Percentiles rank a stretch among this genome's conserved stretches.
Conservation (phyloP, 53 echinoderm and acorn worm genomes). For the Paracentrotus lividus region DNA sequence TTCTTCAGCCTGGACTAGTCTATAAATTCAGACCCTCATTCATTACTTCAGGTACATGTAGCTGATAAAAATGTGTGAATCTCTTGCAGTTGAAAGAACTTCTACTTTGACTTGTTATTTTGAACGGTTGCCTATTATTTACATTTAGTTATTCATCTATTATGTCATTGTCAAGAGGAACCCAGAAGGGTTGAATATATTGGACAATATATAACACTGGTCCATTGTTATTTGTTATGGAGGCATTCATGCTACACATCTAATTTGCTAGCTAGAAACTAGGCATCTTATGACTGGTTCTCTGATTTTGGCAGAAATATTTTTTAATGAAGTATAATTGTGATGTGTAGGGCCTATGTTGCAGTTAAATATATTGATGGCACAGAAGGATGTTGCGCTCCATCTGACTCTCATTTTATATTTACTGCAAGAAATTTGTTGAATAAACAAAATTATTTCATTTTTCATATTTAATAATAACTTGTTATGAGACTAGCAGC, state of each 20-base stretch:
- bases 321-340: background rate
- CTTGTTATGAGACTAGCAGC: background rate
- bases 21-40: constrained; percentile 31
- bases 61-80: no score
- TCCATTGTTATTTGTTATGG: no score
- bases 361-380: no score
- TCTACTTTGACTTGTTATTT: background rate
- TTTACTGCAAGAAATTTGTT: no score
- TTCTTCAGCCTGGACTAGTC: background rate
- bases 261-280: no score
- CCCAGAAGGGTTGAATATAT: background rate
- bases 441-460: background rate
- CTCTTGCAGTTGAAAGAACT: background rate
- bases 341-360: no score
- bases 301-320: no score
- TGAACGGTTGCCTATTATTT: background rate
- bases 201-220: no score
- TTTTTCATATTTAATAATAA: background rate
- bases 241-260: no score
- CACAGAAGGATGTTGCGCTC: no score
- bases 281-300: no score
- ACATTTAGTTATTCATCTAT: background rate
- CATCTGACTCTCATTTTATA: no score
- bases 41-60: background rate
- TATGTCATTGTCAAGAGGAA: background rate